Percentiles rank a stretch among this genome's conserved stretches.
These are phyloP conservation scores for Trachymyrmex septentrionalis DNA, from an alignment of 1,140 invertebrate species.

Conservation along the genomic window DNA sequence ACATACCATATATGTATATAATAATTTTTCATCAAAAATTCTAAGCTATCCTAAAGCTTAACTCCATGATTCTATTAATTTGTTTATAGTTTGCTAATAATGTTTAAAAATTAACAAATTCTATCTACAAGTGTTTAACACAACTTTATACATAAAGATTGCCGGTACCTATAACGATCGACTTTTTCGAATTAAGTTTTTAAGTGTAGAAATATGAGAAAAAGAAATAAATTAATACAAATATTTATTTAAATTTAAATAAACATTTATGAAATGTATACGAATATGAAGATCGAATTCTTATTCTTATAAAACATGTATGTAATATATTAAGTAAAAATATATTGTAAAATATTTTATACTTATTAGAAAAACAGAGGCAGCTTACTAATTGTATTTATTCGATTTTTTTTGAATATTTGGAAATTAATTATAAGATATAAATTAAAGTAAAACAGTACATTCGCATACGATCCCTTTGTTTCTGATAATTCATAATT, in stretches of 20 bases:
- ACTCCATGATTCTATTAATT: not conserved
- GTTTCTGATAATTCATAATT: slow-evolving; percentile 1
- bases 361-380: not conserved
- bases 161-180: not conserved
- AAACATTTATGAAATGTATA: not conserved
- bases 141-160: slow-evolving; percentile 8
- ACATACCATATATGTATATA: not conserved
- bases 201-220: not conserved
- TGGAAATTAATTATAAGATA: not conserved
- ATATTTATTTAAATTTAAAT: slow-evolving; percentile 2
- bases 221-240: not conserved
- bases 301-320: slow-evolving; percentile 1
- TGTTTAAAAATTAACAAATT: slow-evolving; percentile 40
- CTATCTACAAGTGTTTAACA: slow-evolving; percentile 29
- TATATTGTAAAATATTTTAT: slow-evolving; percentile 1
- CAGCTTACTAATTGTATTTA: not conserved
- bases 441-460: not conserved
- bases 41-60: slow-evolving; percentile 12
- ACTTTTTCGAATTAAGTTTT: slow-evolving; percentile 6
- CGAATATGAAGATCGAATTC: not conserved
- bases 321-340: no score
- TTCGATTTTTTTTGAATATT: slow-evolving; percentile 2
- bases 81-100: slow-evolving; percentile 24
- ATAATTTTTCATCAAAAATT: slow-evolving; percentile 35
- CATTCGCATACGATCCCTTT: not conserved